These are phyloP conservation scores for Brienomyrus longianalis DNA, from an alignment of 2,113 vertebrate genomes.

Conservation along the genomic window DNA sequence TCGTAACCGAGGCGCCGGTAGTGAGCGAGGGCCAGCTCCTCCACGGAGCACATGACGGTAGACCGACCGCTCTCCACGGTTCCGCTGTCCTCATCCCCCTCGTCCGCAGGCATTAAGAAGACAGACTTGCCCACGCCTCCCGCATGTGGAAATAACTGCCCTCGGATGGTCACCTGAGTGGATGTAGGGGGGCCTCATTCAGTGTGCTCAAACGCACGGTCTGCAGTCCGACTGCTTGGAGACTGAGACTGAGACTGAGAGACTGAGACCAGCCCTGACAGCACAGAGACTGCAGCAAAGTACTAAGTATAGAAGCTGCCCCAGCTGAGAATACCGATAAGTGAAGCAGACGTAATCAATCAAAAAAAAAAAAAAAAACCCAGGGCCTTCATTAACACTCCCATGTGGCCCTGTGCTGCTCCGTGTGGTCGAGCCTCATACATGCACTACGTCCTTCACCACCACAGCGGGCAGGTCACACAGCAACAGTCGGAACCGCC, in stretches of 20 bases:
- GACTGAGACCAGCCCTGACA: background rate
- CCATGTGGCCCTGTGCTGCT: background rate
- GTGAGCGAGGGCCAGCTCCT: slow-evolving; percentile 78
- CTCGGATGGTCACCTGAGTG: slow-evolving; percentile 80
- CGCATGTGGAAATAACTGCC: slow-evolving; percentile 80
- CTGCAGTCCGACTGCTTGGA: background rate
- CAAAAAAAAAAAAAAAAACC: background rate
- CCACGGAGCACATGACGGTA: slow-evolving; percentile 85
- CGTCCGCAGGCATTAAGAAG: slow-evolving; percentile 68
- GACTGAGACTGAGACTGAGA: background rate
- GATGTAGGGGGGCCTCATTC: background rate
- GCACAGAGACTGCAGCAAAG: background rate
- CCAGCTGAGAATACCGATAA: background rate
- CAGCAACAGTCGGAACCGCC: slow-evolving; percentile 58
- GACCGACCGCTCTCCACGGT: slow-evolving; percentile 29
- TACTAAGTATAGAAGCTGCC: background rate
- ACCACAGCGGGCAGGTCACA: slow-evolving; percentile 62
- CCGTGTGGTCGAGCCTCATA: slow-evolving; percentile 45
- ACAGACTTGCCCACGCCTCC: slow-evolving; percentile 79
- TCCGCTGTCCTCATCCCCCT: slow-evolving; percentile 12
- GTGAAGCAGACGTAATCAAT: background rate
- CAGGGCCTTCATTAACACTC: background rate
- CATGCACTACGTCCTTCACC: slow-evolving; percentile 76
- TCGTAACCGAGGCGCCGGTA: slow-evolving; percentile 79
- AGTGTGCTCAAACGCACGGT: background rate